Conservation (phyloP, 2,113 vertebrate genomes). For the Grammomys dolichurus region DNA sequence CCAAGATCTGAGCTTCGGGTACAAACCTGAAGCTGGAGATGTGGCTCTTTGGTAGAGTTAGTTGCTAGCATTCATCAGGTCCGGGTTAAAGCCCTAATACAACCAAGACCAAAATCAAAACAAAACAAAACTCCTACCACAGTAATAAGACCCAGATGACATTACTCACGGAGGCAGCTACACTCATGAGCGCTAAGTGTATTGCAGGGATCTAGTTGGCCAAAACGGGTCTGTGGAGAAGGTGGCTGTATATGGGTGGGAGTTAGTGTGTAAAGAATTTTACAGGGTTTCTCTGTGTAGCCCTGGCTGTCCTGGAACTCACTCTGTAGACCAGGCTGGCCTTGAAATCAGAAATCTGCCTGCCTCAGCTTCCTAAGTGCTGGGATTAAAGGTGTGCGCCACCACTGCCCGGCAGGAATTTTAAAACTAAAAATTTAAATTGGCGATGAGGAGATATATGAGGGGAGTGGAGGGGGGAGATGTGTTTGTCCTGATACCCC, state of each 20-base stretch:
- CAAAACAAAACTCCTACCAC: not conserved
- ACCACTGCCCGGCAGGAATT: not conserved
- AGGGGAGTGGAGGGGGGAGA: no score
- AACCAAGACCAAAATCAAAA: not conserved
- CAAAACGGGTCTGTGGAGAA: not conserved
- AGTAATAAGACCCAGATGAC: not conserved
- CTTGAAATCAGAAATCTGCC: no score
- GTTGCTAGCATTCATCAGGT: not conserved
- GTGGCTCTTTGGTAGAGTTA: not conserved
- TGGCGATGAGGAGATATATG: not conserved
- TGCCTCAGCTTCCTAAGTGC: no score
- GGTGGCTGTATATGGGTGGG: not conserved
- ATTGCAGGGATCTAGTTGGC: not conserved
- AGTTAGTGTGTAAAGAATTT: not conserved
- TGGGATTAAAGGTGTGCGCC: no score
- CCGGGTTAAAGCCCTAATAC: not conserved
- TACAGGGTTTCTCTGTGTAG: not conserved
- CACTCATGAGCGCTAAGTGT: not conserved
- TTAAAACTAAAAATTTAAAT: slow-evolving; percentile 32
- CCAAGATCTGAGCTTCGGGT: not conserved
- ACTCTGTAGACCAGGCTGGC: no score
- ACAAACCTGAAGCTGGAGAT: not conserved
- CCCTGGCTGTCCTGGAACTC: no score
- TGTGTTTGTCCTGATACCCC: not conserved
- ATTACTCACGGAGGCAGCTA: not conserved